phyloP scores from a whole-genome alignment of 2,113 vertebrate genomes.

The Pygoscelis antarcticus region DNA sequence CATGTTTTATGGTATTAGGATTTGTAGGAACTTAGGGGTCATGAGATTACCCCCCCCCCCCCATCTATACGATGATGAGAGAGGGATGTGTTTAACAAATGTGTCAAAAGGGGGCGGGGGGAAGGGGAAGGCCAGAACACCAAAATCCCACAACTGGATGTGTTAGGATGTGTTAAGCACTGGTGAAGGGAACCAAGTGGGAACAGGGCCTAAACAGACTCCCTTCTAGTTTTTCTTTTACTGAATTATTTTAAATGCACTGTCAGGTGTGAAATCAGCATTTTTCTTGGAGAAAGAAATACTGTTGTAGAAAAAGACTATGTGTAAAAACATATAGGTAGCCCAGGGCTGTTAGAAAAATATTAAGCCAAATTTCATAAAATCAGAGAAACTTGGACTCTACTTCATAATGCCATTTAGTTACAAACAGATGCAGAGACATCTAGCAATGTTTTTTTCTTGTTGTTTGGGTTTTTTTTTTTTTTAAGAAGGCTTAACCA shows the following conservation, averaged over 20 bases:
- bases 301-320: not conserved
- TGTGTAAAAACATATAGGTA: not conserved
- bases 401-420: not conserved
- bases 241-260: not conserved
- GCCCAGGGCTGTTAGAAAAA: not conserved
- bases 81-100: not conserved
- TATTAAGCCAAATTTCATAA: not conserved
- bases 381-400: not conserved
- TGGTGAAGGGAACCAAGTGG: not conserved
- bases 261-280: constrained; percentile 12
- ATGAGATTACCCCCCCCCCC: not conserved
- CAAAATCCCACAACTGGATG: not conserved
- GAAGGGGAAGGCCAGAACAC: not conserved
- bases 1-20: not conserved
- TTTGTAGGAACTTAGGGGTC: not conserved
- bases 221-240: not conserved
- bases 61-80: not conserved
- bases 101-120: not conserved
- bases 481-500: not conserved
- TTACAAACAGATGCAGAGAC: not conserved
- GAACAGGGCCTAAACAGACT: not conserved
- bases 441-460: not conserved
- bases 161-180: not conserved
- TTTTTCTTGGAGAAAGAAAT: not conserved
- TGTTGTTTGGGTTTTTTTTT: not conserved